These are phyloP conservation scores for Tokudaia muenninki DNA, from an alignment of 2,797 vertebrate genomes.

Conservation along the genomic window DNA sequence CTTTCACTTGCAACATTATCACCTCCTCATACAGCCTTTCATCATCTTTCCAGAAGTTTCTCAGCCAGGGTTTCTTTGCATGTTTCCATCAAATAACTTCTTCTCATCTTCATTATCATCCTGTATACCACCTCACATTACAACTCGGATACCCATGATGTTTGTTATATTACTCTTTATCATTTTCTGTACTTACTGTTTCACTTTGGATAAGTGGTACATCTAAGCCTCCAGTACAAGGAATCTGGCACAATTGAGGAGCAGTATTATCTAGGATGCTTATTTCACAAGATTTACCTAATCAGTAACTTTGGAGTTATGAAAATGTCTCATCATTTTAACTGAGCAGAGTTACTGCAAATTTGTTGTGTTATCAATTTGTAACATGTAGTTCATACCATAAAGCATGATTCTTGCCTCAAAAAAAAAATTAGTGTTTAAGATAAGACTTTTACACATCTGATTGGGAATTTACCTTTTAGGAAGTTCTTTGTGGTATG, in stretches of 20 bases:
- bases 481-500: not conserved
- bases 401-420: not conserved
- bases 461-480: not conserved
- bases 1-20: not conserved
- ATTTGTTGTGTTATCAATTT: not conserved
- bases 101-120: not conserved
- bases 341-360: not conserved
- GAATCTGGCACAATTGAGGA: not conserved
- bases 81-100: not conserved
- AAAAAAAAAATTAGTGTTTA: not conserved
- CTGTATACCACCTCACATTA: not conserved
- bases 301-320: constrained; percentile 15
- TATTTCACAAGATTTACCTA: not conserved
- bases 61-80: not conserved
- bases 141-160: not conserved
- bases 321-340: not conserved
- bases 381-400: not conserved
- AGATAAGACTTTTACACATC: not conserved
- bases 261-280: not conserved
- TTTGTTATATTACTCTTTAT: not conserved
- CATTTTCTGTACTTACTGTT: not conserved
- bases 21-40: not conserved
- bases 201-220: not conserved
- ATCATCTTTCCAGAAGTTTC: not conserved
- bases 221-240: not conserved